Conservation (phyloP, 1,140 invertebrate genomes). For the Belonocnema kinseyi region DNA sequence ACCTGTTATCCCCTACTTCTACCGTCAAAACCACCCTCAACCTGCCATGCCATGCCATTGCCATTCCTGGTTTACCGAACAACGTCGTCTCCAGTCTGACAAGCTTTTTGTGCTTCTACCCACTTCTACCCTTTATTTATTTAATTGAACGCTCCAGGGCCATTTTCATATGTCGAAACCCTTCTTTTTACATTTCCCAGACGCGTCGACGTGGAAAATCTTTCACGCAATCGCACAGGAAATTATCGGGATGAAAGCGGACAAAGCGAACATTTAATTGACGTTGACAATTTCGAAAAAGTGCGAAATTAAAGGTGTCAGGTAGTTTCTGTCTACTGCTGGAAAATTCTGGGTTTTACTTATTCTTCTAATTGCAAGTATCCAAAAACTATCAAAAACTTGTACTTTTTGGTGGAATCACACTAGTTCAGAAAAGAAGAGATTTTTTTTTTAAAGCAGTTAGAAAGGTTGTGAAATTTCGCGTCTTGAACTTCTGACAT, state of each 20-base stretch:
- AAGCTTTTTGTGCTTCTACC: slow-evolving; percentile 29
- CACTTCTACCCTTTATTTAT: slow-evolving; percentile 42
- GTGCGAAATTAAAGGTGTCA: no score
- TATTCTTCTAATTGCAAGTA: no score
- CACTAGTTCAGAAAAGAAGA: no score
- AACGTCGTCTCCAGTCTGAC: slow-evolving; percentile 46
- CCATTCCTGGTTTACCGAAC: slow-evolving; percentile 58
- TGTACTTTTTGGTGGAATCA: no score
- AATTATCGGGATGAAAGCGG: background rate
- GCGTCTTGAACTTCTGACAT: no score
- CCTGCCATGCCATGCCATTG: slow-evolving; percentile 33
- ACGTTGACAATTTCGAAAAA: no score
- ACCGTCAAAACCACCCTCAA: slow-evolving; percentile 35
- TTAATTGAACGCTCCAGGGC: slow-evolving; percentile 43
- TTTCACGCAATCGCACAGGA: background rate
- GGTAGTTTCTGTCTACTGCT: no score
- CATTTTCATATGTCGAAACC: slow-evolving; percentile 37
- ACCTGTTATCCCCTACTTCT: slow-evolving; percentile 37
- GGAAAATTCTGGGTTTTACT: no score
- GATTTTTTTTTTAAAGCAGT: no score
- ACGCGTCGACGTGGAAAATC: background rate
- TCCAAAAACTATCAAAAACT: no score
- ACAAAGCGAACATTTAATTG: background rate
- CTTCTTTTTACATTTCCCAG: slow-evolving; percentile 18
- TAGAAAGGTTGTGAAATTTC: no score